Evolutionary conservation across 2,113 vertebrate genomes (phyloP), one percentile per base, ranked within the genome.

Genomic region (Ellobius talpinus): DNA sequence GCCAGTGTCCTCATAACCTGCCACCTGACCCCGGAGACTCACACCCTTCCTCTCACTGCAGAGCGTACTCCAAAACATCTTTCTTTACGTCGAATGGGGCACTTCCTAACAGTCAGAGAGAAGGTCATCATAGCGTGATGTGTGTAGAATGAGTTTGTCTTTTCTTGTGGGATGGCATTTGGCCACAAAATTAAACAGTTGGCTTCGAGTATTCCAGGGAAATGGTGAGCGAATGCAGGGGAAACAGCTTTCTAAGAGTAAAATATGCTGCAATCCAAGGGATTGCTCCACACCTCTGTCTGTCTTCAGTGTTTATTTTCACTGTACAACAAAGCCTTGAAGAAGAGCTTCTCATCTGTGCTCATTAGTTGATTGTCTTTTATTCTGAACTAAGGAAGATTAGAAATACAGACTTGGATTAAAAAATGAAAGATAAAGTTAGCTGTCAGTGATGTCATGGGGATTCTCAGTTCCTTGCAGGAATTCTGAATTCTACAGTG

Each of bases 271-370:
- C 21, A 45, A 92, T 50, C 93, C 82, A 74, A 90, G 47, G 66
- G 85, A 92, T 89, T 81, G 78, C 73, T n/a, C 55, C 72, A 10
- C 66, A 90, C 86, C 88, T 93, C 39, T 36, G 29, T 85, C 93
- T 72, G 76, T 88, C 89, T 72, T 91, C 63, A 68, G 17, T 87
- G 3, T 92, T 96, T 78, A 92, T 95, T 97, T 96, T 93, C 52
- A 29, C 63, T 85, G 84, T 85, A 93, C 96, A 94, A 93, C 87
- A 58, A 13, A 16, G 13, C 6, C 50, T 96, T 82, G 10, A 82
- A 89, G 61, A 86, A 90, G 74, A 91, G 84, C 58, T 23, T 79
- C 29, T 66, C 66, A 50, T 9, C 50, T 87, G 47, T 45, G 7
- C 33, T 92, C 23, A 47, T 81, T 87, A n/a, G 31, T 70, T 65